Evolutionary conservation across 1,140 invertebrate species (phyloP).

Genomic region (Drosophila nikananu): DNA sequence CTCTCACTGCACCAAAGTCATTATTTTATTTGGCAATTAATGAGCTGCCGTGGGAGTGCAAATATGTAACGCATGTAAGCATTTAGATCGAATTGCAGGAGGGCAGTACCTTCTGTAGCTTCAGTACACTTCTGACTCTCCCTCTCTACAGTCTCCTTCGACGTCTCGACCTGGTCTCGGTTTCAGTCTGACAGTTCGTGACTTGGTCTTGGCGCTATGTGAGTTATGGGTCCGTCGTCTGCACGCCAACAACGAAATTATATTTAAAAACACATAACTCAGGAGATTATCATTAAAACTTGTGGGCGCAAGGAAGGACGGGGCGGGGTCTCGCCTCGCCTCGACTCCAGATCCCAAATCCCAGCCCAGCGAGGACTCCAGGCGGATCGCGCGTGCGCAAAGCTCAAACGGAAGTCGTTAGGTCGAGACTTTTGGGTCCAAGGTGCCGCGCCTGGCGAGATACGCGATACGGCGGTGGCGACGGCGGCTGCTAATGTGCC

Average conservation of each 20-base stretch:
- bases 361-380: slow-evolving; percentile 27
- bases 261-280: slow-evolving; percentile 85
- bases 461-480: slow-evolving; percentile 41
- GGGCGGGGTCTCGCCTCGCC: not conserved
- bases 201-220: slow-evolving; percentile 79
- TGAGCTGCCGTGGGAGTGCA: slow-evolving; percentile 68
- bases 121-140: not conserved
- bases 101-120: slow-evolving; percentile 5
- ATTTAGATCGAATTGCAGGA: slow-evolving; percentile 42
- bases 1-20: slow-evolving; percentile 37
- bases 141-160: not conserved
- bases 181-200: slow-evolving; percentile 72
- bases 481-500: slow-evolving; percentile 58
- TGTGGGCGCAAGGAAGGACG: slow-evolving; percentile 60
- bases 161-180: slow-evolving; percentile 12
- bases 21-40: slow-evolving; percentile 80
- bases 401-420: slow-evolving; percentile 82
- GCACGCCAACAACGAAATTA: slow-evolving; percentile 84
- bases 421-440: slow-evolving; percentile 36
- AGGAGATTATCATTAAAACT: slow-evolving; percentile 85
- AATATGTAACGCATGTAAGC: slow-evolving; percentile 61
- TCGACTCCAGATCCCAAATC: slow-evolving; percentile 29
- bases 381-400: slow-evolving; percentile 73
- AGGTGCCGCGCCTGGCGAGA: slow-evolving; percentile 42
- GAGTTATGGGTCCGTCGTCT: slow-evolving; percentile 77